A percentile compares a stretch with the other conserved stretches of the same genome.
Evolutionary conservation across 2,797 vertebrate species (phyloP).

Genomic region (Silurus aristotelis): DNA sequence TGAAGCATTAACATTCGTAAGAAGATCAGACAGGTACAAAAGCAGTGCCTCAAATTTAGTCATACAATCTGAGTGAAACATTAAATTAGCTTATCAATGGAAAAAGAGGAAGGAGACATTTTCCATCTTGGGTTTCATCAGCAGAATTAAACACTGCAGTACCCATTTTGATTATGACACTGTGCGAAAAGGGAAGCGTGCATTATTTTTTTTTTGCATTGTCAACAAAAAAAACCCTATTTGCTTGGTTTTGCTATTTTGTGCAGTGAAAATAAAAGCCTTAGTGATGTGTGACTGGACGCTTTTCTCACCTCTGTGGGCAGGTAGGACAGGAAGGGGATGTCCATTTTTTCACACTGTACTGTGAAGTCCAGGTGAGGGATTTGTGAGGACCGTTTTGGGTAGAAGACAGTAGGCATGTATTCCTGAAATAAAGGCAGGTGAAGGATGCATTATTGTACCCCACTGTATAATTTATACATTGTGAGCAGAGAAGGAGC

Average conservation of each 20-base stretch:
- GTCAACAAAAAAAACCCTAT: not conserved
- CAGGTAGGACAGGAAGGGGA: constrained; percentile 81
- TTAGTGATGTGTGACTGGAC: not conserved
- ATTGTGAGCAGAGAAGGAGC: not conserved
- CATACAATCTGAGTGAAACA: not conserved
- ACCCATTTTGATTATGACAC: not conserved
- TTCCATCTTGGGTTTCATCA: not conserved
- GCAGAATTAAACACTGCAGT: not conserved
- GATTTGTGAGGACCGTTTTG: constrained; percentile 68
- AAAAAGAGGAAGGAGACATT: not conserved
- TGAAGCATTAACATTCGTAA: not conserved
- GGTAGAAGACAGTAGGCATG: constrained; percentile 79
- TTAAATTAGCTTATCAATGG: not conserved
- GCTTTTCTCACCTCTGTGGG: constrained; percentile 73
- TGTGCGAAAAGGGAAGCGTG: not conserved
- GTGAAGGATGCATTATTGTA: not conserved
- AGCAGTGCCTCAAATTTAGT: not conserved
- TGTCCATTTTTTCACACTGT: constrained; percentile 84
- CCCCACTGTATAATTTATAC: not conserved
- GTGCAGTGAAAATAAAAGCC: not conserved
- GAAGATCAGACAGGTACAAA: not conserved
- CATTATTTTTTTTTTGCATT: not conserved
- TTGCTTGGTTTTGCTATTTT: not conserved
- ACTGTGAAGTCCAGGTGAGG: constrained; percentile 75
- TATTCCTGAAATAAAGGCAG: constrained; percentile 71